phyloP scores from a whole-genome alignment of 2,113 vertebrate genomes.

The Tamias sibiricus region DNA sequence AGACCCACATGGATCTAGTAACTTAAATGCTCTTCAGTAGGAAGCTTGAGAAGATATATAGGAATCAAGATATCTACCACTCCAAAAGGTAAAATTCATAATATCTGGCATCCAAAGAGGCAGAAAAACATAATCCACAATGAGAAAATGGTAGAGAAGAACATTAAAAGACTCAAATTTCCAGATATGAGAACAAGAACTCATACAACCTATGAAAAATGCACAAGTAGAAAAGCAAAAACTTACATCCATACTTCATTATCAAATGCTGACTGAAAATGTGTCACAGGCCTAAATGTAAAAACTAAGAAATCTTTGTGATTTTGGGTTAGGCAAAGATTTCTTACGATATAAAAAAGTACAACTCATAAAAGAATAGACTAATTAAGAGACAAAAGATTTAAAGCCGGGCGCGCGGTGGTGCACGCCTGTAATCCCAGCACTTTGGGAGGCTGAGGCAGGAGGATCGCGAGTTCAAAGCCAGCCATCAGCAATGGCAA shows the following conservation, averaged over 20 bases:
- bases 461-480: too few relatives aligned
- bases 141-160: neutral
- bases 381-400: too few relatives aligned
- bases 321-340: neutral
- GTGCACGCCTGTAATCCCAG: too few relatives aligned
- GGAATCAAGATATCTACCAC: slow-evolving; percentile 16
- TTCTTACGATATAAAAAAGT: slow-evolving; percentile 34
- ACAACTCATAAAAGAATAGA: neutral
- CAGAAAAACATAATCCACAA: neutral
- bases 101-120: neutral
- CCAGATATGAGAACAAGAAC: neutral
- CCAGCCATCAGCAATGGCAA: too few relatives aligned
- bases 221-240: neutral
- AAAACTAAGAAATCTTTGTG: slow-evolving; percentile 1
- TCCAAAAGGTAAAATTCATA: neutral
- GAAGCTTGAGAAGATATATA: neutral
- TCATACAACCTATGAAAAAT: neutral
- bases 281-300: neutral
- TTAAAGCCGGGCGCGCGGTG: too few relatives aligned
- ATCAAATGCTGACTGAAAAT: neutral
- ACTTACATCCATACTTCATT: neutral
- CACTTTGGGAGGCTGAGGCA: too few relatives aligned
- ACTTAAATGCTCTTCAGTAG: neutral
- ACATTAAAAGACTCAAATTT: neutral
- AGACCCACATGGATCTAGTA: neutral